Evolutionary conservation across 1,140 invertebrate species (phyloP).

Genomic region (Myzus persicae): DNA sequence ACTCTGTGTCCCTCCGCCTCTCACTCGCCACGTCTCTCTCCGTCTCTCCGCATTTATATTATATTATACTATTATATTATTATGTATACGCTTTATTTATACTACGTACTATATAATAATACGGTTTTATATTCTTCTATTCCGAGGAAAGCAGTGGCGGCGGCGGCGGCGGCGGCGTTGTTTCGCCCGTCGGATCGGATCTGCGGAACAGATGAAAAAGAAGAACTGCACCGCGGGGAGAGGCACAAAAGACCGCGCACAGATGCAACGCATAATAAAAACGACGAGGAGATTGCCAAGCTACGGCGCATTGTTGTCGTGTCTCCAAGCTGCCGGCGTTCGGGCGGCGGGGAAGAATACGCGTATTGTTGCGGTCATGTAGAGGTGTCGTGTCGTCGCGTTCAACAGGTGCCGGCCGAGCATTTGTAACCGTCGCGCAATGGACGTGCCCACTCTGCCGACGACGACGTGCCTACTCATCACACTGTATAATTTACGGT

Average conservation of each 20-base stretch:
- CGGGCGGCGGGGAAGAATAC: too few relatives aligned
- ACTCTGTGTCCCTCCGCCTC: too few relatives aligned
- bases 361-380: background rate
- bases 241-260: background rate
- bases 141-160: conserved; percentile 1
- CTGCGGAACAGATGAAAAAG: conserved; percentile 12
- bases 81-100: background rate
- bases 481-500: background rate
- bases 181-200: background rate
- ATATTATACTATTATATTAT: conserved; percentile 11
- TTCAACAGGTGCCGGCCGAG: conserved; percentile 2
- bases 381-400: background rate
- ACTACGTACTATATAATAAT: background rate
- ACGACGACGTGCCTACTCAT: background rate
- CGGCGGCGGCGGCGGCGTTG: background rate
- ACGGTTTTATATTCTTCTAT: conserved; percentile 13
- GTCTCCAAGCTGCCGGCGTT: background rate
- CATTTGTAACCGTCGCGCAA: background rate
- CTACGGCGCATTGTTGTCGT: background rate
- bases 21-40: too few relatives aligned
- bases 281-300: conserved; percentile 8
- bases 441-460: background rate
- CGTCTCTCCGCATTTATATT: background rate
- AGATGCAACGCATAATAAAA: background rate
- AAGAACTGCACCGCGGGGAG: background rate